A percentile compares a stretch with the other conserved stretches of the same genome.
phyloP scores from a whole-genome alignment of 2,113 vertebrate species.

The Scatophagus argus region DNA sequence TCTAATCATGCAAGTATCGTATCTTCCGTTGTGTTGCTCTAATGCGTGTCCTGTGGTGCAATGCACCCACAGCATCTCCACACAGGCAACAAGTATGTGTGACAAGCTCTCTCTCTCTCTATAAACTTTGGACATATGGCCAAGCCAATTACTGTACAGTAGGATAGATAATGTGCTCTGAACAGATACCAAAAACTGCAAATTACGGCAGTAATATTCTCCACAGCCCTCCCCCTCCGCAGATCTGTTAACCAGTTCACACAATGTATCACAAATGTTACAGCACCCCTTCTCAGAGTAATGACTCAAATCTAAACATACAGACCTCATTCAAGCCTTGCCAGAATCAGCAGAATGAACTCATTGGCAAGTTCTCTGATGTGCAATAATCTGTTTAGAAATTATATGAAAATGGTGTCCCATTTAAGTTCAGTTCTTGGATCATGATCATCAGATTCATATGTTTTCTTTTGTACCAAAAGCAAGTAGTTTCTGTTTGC shows the following conservation, averaged over 20 bases:
- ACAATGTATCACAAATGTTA: too few relatives aligned
- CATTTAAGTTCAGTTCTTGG: not conserved
- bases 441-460: not conserved
- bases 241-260: too few relatives aligned
- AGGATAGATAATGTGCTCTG: not conserved
- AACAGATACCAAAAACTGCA: not conserved
- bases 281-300: too few relatives aligned
- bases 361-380: too few relatives aligned
- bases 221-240: too few relatives aligned
- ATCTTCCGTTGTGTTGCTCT: not conserved
- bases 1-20: not conserved
- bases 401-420: not conserved
- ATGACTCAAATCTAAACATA: too few relatives aligned
- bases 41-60: not conserved
- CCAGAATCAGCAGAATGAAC: too few relatives aligned
- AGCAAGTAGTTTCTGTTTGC: not conserved
- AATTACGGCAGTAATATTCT: not conserved
- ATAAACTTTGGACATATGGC: not conserved
- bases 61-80: not conserved
- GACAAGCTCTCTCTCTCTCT: not conserved
- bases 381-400: not conserved
- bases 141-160: too few relatives aligned
- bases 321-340: too few relatives aligned
- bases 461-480: not conserved
- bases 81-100: not conserved